A percentile compares a stretch with the other conserved stretches of the same genome.
These are phyloP conservation scores for Micromesistius poutassou DNA, from an alignment of 2,797 vertebrate genomes.

Conservation along the genomic window DNA sequence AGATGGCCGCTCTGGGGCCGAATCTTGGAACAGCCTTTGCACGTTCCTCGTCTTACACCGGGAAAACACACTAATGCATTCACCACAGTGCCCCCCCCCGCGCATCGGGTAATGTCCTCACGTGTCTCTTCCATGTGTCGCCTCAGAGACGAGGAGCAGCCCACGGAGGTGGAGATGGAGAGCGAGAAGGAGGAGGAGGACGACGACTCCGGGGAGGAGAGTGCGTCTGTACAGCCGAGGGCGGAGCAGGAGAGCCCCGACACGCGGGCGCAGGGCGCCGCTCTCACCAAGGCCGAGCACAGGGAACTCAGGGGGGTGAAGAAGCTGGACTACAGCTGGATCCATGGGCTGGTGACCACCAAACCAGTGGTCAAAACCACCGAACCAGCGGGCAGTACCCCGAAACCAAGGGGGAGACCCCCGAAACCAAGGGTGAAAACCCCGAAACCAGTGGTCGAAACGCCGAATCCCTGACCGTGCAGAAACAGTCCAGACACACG, in stretches of 20 bases:
- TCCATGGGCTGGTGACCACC: slow-evolving; percentile 41
- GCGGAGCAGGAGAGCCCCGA: slow-evolving; percentile 11
- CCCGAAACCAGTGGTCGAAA: background rate
- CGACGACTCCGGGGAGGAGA: slow-evolving; percentile 80
- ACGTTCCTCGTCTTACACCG: slow-evolving; percentile 24
- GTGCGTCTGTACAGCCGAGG: slow-evolving; percentile 29
- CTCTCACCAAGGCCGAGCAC: slow-evolving; percentile 76
- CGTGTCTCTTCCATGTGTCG: slow-evolving; percentile 4
- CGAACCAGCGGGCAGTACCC: no score
- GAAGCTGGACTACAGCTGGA: slow-evolving; percentile 84
- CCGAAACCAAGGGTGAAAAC: no score
- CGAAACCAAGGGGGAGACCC: no score
- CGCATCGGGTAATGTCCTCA: background rate
- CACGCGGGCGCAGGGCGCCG: slow-evolving; percentile 33
- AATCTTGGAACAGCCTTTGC: no score
- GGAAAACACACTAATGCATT: slow-evolving; percentile 16
- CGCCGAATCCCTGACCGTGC: slow-evolving; percentile 38
- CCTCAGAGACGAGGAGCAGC: slow-evolving; percentile 51
- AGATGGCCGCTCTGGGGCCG: no score
- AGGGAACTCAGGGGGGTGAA: slow-evolving; percentile 81
- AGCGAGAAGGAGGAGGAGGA: slow-evolving; percentile 81
- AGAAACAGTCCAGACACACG: background rate
- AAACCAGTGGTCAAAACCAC: slow-evolving; percentile 21
- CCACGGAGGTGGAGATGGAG: slow-evolving; percentile 77
- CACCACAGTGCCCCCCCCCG: slow-evolving; percentile 14